A percentile compares a stretch with the other conserved stretches of the same genome.
Conservation (phyloP, 2,797 vertebrate genomes). For the Oreochromis grahami region DNA sequence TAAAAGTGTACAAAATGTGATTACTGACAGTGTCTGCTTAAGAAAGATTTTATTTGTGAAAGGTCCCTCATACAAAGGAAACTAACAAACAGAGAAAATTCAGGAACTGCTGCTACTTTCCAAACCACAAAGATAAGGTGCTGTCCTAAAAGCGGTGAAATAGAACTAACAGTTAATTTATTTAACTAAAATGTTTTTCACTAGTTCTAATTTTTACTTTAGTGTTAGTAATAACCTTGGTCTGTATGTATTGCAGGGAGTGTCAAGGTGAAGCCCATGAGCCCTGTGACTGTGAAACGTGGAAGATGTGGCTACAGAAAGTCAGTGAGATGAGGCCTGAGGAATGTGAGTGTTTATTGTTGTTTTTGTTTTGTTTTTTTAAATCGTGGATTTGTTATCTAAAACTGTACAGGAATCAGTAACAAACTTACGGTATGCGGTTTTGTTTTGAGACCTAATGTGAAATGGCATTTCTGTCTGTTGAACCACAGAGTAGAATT, state of each 20-base stretch:
- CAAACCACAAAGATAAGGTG: neutral
- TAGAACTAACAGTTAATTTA: neutral
- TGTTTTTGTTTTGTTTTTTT: neutral
- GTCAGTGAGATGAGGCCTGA: slow-evolving; percentile 95
- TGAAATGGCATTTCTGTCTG: neutral
- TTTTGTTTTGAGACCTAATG: neutral
- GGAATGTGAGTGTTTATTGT: slow-evolving; percentile 82
- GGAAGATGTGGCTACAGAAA: slow-evolving; percentile 97
- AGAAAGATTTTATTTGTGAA: neutral
- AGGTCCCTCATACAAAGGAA: neutral
- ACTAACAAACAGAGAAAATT: neutral
- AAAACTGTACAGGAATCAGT: neutral
- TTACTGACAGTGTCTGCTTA: neutral
- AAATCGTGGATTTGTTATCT: neutral
- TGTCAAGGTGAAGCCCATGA: slow-evolving; percentile 97
- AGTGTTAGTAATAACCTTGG: neutral
- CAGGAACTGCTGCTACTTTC: neutral
- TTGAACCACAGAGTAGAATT: neutral
- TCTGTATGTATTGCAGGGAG: slow-evolving; percentile 78
- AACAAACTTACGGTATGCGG: neutral
- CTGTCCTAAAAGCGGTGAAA: neutral
- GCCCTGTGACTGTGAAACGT: slow-evolving; percentile 95
- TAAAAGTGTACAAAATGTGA: too few species aligned
- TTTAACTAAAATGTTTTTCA: neutral
- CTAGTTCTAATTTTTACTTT: neutral